Evolutionary conservation across 1,140 invertebrate genomes (phyloP).

Genomic region (Lepidurus arcticus): DNA sequence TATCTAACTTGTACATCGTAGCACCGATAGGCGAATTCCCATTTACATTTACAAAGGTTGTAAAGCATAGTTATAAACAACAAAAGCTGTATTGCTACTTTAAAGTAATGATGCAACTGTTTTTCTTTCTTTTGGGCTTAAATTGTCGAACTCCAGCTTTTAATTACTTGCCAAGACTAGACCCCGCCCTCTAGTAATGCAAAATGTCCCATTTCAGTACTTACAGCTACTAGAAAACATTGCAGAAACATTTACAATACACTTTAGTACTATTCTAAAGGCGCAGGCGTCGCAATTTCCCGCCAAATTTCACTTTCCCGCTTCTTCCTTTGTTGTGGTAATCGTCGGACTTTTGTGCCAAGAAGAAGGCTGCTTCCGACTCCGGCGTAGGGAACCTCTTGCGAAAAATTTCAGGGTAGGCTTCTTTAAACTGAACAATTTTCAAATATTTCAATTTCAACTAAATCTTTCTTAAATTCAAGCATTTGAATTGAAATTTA

Average conservation of each 20-base stretch:
- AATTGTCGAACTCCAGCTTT: background rate
- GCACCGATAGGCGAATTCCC: slow-evolving; percentile 2
- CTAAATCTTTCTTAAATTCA: background rate
- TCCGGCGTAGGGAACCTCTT: slow-evolving; percentile 28
- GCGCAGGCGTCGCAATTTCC: background rate
- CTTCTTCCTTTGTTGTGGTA: background rate
- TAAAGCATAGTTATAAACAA: background rate
- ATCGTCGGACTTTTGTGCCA: slow-evolving; percentile 23
- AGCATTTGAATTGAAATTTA: background rate
- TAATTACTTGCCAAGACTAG: background rate
- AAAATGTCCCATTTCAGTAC: background rate
- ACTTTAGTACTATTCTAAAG: background rate
- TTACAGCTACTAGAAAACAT: background rate
- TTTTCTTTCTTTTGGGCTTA: background rate
- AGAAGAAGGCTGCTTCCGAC: slow-evolving; percentile 23
- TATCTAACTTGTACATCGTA: too few relatives aligned
- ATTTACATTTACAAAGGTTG: background rate
- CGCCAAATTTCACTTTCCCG: background rate
- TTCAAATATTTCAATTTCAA: background rate
- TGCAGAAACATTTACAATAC: background rate
- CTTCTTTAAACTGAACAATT: slow-evolving; percentile 30
- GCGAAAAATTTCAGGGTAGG: slow-evolving; percentile 31
- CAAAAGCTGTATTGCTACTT: too few relatives aligned
- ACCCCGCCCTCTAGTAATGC: too few relatives aligned
- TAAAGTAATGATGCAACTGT: background rate